Conservation (phyloP, 2,888 invertebrate species). For the Tethea ocularis region DNA sequence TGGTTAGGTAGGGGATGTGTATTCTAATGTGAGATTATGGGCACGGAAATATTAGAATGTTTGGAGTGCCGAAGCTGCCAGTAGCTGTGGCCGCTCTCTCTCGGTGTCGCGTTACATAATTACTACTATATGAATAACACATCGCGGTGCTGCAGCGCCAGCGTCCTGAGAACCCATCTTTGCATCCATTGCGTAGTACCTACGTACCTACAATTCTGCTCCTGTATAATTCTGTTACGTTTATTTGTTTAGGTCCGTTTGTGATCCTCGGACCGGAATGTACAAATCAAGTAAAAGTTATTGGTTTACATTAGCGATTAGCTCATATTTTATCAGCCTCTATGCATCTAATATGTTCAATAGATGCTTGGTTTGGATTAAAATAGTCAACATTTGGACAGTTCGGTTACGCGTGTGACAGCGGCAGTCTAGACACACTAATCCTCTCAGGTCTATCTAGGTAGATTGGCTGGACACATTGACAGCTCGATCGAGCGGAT, state of each 20-base stretch:
- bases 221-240: neutral
- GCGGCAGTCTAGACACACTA: constrained; percentile 1
- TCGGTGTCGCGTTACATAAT: neutral
- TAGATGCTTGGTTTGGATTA: neutral
- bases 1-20: too few species aligned
- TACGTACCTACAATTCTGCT: neutral
- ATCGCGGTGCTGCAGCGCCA: neutral
- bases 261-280: neutral
- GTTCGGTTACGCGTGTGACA: neutral
- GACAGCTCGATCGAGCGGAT: neutral
- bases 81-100: neutral
- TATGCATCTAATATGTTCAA: neutral
- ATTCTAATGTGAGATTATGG: neutral
- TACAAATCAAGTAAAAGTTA: neutral
- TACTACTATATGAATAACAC: neutral
- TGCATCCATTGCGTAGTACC: neutral
- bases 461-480: neutral
- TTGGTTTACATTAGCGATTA: too few species aligned
- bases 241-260: neutral
- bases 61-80: neutral
- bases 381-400: neutral
- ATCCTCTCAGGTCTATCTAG: neutral
- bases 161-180: neutral
- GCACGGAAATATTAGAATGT: neutral
- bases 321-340: too few species aligned